Evolutionary conservation across 2,888 invertebrate species (phyloP), one percentile per base, ranked within the genome.

Genomic region (Chelonus formosanus): DNA sequence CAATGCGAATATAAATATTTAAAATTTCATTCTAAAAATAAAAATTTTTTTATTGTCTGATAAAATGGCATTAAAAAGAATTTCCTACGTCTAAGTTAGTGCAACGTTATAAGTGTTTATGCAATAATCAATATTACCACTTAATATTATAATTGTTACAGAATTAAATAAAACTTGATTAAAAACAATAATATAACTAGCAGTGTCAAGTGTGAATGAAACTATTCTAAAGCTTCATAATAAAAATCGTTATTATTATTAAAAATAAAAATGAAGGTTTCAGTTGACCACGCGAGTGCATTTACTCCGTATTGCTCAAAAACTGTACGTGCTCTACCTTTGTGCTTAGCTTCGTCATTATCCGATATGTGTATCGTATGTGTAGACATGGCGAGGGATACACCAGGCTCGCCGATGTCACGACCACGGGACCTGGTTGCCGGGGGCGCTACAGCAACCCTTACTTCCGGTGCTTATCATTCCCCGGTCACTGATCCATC

Each of bases 351-450:
- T 20, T 61, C 72, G 48, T 68, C 53, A 61, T 74, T 76, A 75
- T 58, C 75, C 67, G 69, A 76, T 20, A 67, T 73, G 70, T 76
- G 72, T 73, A 74, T 75, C 75, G 69, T 78, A 71, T 78, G 80
- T 76, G 73, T 78, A 85, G 85, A 84, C 75, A 85, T 86, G 85
- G 86, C 86, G 71, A 82, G 86, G 68, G 86, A 86, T 74, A 86
- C 86, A 45, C 85, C 85, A 60, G 83, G 85, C 70, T 85, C 85
- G 63, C 84, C 84, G 68, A 83, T 85, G 81, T 83, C 85, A 65
- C 77, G 85, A 73, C 80, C 85, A 63, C 80, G 83, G 70, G 84
- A 85, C 73, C 74, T 84, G 69, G 80, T 70, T 36, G 69, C 73
- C 53, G 71, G 73, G 47, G 75, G 75, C 50, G 64, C 87, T 85